phyloP scores from a whole-genome alignment of 2,797 vertebrate genomes.

The Hoplostethus mediterraneus region DNA sequence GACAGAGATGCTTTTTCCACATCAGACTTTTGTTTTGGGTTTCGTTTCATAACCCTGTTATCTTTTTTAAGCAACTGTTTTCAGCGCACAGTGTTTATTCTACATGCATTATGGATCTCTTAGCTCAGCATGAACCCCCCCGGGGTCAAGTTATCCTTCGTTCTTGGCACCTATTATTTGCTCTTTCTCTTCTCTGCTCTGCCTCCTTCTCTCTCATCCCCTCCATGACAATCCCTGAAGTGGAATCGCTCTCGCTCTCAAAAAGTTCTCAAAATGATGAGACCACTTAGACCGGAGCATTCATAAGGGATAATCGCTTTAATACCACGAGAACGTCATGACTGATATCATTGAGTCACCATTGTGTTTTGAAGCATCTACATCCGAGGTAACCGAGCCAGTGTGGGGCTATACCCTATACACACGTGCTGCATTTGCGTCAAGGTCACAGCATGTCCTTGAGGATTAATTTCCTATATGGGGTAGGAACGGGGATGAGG shows the following conservation, averaged over 20 bases:
- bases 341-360: neutral
- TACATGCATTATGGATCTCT: conserved; percentile 37
- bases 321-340: conserved; percentile 7
- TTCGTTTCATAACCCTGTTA: neutral
- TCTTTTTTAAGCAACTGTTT: neutral
- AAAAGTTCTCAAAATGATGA: conserved; percentile 12
- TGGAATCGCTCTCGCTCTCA: neutral
- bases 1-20: neutral
- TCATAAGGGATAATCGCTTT: conserved; percentile 22
- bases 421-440: conserved; percentile 56
- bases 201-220: conserved; percentile 13
- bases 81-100: conserved; percentile 34
- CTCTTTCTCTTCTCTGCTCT: conserved; percentile 5
- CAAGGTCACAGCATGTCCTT: conserved; percentile 71
- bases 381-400: conserved; percentile 5
- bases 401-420: conserved; percentile 30
- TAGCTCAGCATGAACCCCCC: conserved; percentile 36
- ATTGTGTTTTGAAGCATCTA: neutral
- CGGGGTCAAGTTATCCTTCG: conserved; percentile 47
- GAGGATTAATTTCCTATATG: conserved; percentile 71
- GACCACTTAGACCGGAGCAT: conserved; percentile 9
- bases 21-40: neutral
- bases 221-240: neutral
- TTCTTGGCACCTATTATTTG: conserved; percentile 46
- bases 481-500: conserved; percentile 52